Percentiles rank a stretch among this genome's conserved stretches.
Evolutionary conservation across 2,888 invertebrate species (phyloP).

Genomic region (Fragum whitleyi): DNA sequence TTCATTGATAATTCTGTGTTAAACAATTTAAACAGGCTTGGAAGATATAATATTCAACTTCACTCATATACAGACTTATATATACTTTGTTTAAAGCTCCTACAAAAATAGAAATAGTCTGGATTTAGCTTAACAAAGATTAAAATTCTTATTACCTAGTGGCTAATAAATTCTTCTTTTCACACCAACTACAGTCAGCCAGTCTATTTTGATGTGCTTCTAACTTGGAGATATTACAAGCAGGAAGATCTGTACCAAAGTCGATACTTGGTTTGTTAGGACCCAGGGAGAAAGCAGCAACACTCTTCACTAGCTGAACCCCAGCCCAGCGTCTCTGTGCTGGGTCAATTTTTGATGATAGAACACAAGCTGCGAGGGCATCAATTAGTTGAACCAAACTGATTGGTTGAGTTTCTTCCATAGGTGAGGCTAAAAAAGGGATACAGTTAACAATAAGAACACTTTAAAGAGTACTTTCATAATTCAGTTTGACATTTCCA

Average conservation of each 20-base stretch:
- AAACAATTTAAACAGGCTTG: too few relatives aligned
- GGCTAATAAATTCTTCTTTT: conserved; percentile 86
- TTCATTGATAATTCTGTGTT: too few relatives aligned
- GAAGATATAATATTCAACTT: too few relatives aligned
- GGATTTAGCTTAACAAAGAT: too few relatives aligned
- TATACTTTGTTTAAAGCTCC: too few relatives aligned
- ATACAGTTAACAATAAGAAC: too few relatives aligned
- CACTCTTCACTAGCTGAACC: conserved; percentile 87
- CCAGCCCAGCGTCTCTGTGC: conserved; percentile 88
- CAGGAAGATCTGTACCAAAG: conserved; percentile 86
- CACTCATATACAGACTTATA: too few relatives aligned
- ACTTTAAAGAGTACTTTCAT: not conserved
- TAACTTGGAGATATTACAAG: conserved; percentile 84
- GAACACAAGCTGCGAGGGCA: conserved; percentile 88
- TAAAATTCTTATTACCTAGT: conserved; percentile 84
- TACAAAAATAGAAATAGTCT: too few relatives aligned
- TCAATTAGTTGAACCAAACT: conserved; percentile 87
- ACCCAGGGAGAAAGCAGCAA: conserved; percentile 46
- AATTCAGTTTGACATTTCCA: not conserved
- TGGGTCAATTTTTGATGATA: conserved; percentile 87
- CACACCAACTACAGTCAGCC: conserved; percentile 86
- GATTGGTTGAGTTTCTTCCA: conserved; percentile 28
- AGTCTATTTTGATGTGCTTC: conserved; percentile 88
- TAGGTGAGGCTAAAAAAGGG: not conserved
- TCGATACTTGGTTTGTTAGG: conserved; percentile 81